Conservation (phyloP, 2,113 vertebrate species). For the Tympanuchus pallidicinctus region DNA sequence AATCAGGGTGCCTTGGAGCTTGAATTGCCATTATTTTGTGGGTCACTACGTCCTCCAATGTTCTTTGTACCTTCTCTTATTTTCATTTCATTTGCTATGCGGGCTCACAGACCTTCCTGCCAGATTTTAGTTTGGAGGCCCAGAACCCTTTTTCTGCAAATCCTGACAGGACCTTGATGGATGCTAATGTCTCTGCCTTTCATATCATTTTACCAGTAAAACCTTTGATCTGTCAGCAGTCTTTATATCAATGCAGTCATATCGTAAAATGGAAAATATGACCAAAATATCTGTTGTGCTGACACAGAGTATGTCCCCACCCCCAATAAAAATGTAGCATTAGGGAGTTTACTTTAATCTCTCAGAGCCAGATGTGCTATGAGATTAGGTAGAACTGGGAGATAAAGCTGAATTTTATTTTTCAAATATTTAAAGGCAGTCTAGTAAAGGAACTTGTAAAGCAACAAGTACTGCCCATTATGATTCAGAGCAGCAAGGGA, state of each 20-base stretch:
- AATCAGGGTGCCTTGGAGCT: constrained; percentile 64
- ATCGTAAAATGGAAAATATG: constrained; percentile 80
- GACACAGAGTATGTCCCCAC: neutral
- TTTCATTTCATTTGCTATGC: constrained; percentile 78
- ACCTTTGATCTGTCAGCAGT: constrained; percentile 90
- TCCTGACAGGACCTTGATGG: constrained; percentile 90
- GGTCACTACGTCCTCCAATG: constrained; percentile 80
- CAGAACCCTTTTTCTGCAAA: constrained; percentile 85
- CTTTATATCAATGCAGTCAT: constrained; percentile 78
- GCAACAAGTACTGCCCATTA: constrained; percentile 76
- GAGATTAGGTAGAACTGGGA: constrained; percentile 74
- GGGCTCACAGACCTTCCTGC: constrained; percentile 78
- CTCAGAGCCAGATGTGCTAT: constrained; percentile 71
- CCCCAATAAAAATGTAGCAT: constrained; percentile 28
- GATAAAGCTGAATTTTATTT: constrained; percentile 54
- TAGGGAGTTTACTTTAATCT: constrained; percentile 9
- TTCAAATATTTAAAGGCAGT: neutral
- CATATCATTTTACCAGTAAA: constrained; percentile 87
- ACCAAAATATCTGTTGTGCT: constrained; percentile 57
- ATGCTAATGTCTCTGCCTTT: constrained; percentile 89
- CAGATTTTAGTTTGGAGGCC: constrained; percentile 88
- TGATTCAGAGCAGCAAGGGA: constrained; percentile 83
- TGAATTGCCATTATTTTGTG: constrained; percentile 73
- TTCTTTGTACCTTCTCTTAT: constrained; percentile 77
- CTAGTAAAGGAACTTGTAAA: constrained; percentile 77